Conservation (phyloP, 2,113 vertebrate species). For the Scartelaos histophorus region DNA sequence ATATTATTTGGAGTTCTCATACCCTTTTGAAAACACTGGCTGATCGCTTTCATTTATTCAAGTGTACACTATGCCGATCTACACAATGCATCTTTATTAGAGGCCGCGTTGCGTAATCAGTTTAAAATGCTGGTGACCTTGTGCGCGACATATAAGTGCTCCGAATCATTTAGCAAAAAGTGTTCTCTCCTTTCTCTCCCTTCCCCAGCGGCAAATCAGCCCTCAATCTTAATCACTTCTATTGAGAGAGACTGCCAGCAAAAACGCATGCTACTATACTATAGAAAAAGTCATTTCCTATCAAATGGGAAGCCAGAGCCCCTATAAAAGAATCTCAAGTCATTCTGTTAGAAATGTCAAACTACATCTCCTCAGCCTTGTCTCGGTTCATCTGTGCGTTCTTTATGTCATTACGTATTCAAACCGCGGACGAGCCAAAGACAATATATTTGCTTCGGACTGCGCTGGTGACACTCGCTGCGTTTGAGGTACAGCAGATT, state of each 20-base stretch:
- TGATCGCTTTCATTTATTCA: conserved; percentile 7
- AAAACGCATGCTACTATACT: conserved; percentile 21
- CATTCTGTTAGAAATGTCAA: conserved; percentile 20
- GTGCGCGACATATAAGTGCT: conserved; percentile 18
- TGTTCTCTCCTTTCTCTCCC: conserved; percentile 9
- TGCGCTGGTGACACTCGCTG: conserved; percentile 10
- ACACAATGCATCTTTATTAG: conserved; percentile 8
- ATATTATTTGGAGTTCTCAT: background rate
- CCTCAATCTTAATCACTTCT: conserved; percentile 40
- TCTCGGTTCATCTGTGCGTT: background rate
- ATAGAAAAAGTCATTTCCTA: conserved; percentile 38
- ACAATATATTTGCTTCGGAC: conserved; percentile 19
- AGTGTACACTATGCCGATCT: background rate
- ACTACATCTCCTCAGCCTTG: conserved; percentile 8
- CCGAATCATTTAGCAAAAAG: conserved; percentile 9
- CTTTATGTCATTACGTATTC: conserved; percentile 18
- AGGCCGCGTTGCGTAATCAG: background rate
- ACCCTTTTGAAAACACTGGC: background rate
- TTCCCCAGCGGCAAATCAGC: conserved; percentile 22
- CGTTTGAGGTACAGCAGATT: conserved; percentile 22
- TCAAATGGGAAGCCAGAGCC: conserved; percentile 19
- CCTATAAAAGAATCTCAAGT: conserved; percentile 15
- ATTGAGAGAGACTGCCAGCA: conserved; percentile 24
- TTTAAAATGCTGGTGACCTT: conserved; percentile 26
- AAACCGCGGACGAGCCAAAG: conserved; percentile 1